phyloP scores from a whole-genome alignment of 1,140 invertebrate genomes.

The Agrypnia vestita region DNA sequence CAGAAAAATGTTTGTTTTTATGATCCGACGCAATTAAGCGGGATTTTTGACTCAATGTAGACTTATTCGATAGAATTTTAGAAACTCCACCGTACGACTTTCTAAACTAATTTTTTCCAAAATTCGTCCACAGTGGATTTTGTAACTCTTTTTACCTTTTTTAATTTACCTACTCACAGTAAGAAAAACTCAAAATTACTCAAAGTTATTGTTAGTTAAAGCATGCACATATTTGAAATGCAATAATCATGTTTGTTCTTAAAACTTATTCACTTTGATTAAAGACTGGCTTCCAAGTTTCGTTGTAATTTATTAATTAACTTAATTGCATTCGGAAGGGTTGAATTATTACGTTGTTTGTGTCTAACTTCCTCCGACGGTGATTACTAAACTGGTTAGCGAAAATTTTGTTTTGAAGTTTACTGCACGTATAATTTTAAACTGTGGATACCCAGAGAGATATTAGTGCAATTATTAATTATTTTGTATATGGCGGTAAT shows the following conservation, averaged over 20 bases:
- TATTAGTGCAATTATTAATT: neutral
- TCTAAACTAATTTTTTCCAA: no score
- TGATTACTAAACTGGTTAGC: slow-evolving; percentile 27
- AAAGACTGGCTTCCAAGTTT: neutral
- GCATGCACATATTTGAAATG: neutral
- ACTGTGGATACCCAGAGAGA: neutral
- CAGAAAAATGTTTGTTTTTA: no score
- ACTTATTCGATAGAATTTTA: no score
- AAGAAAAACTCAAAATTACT: neutral
- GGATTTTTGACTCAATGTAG: no score
- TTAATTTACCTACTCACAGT: no score
- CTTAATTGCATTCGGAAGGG: slow-evolving; percentile 71
- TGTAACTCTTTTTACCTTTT: no score
- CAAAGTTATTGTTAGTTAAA: no score
- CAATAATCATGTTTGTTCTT: neutral
- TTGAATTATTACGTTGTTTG: slow-evolving; percentile 52
- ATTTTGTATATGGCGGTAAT: neutral
- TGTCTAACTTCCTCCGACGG: slow-evolving; percentile 13
- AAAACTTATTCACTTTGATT: slow-evolving; percentile 28
- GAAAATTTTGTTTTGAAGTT: slow-evolving; percentile 13
- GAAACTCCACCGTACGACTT: no score
- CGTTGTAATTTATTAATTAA: slow-evolving; percentile 72
- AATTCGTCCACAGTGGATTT: no score
- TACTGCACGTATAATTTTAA: neutral
- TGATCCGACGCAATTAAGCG: no score